Base-by-base conservation (phyloP, 2,113 vertebrate genomes). In the Synchiropus splendidus region DNA sequence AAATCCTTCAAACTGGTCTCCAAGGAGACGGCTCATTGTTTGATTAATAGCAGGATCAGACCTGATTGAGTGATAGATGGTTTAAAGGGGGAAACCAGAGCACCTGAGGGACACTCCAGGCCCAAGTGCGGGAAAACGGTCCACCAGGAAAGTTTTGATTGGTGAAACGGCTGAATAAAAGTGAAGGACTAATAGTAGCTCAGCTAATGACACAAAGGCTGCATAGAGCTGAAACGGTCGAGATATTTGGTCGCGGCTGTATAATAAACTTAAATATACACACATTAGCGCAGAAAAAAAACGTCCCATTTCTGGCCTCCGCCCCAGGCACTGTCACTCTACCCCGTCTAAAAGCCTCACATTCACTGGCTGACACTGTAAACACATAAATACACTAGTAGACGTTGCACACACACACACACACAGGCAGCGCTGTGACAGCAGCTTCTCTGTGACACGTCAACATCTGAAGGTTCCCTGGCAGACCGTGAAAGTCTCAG, bases 1-100 rank as follows among this genome's bases (percentile, higher is more conserved):
- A 65, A 62, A 56, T 61, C 60, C 58, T 58, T 75, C 65, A 59
- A 56, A 62, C 56, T 6, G 43, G 68, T 57, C 72, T 67, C 76
- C 6, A 1, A 54, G 59, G 72, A 67, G 32, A 36, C 18, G 42
- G 51, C 33, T 73, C 62, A 12, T 53, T 40, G 59, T 74, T 71
- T 80, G 80, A 80, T 76, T 75, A 79, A 83, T 83, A 32, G 70
- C 61, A 16, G 15, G 50, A 74, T 75, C 67, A 12, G 54, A 54
- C 36, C 38, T 76, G 75, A 79, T 78, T 71, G 74, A 80, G 69
- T 74, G 80, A 73, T 62, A 45, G 70, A 73, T 64, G 54, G 58
- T 59, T 74, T 54, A 48, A 58, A 61, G 18, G 49, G 56, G 62
- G 41, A 77, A 72, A 63, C 42, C 67, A 44, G 61, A 27, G 16